A percentile compares a stretch with the other conserved stretches of the same genome.
phyloP scores from a whole-genome alignment of 2,113 vertebrate species.

The Heterotilapia buettikoferi region DNA sequence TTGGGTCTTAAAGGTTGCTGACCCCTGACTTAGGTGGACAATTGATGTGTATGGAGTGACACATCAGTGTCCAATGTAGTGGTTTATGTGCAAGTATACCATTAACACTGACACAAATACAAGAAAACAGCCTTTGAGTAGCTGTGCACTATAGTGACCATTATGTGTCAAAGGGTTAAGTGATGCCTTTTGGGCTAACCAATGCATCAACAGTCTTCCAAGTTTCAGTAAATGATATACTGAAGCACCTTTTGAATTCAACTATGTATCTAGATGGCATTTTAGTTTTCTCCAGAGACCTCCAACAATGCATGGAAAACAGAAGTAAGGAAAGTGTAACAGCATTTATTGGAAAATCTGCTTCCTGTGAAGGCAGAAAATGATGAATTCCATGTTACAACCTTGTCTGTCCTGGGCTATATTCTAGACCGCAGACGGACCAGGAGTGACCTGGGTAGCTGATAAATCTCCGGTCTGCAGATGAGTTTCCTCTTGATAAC shows the following conservation, averaged over 20 bases:
- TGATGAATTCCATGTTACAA: not conserved
- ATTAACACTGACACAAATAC: too few relatives aligned
- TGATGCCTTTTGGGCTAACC: not conserved
- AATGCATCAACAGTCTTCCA: not conserved
- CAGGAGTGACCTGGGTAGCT: not conserved
- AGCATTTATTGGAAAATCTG: not conserved
- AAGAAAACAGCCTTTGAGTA: too few relatives aligned
- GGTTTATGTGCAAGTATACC: too few relatives aligned
- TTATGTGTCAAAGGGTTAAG: not conserved
- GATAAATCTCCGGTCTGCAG: not conserved
- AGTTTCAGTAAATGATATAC: not conserved
- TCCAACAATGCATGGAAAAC: not conserved
- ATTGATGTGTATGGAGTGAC: too few relatives aligned
- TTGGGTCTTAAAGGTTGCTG: too few relatives aligned
- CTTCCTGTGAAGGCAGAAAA: not conserved
- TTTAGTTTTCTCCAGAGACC: not conserved
- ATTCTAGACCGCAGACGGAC: accelerated
- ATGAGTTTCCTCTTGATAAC: not conserved
- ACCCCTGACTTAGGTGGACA: too few relatives aligned
- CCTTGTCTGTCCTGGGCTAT: not conserved
- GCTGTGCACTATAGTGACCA: too few relatives aligned
- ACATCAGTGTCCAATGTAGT: too few relatives aligned
- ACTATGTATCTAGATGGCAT: not conserved
- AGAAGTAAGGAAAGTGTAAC: not conserved
- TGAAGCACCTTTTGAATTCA: not conserved